A percentile compares a stretch with the other conserved stretches of the same genome.
Conservation (phyloP, 2,113 vertebrate genomes). For the Pampusana beccarii region DNA sequence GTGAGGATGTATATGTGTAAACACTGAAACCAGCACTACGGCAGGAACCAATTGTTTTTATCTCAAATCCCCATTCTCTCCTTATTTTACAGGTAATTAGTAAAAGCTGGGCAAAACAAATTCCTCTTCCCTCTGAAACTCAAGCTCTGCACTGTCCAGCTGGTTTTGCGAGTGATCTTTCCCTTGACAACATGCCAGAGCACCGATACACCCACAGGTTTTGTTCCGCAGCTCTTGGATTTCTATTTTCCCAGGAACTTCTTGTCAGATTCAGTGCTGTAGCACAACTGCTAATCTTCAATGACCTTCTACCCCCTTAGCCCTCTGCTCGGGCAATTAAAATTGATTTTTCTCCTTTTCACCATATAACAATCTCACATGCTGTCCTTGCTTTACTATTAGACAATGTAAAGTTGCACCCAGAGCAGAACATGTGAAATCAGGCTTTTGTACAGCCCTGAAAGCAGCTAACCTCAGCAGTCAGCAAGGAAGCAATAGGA, state of each 20-base stretch:
- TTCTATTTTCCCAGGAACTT: neutral
- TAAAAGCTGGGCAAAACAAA: neutral
- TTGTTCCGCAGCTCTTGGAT: neutral
- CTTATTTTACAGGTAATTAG: neutral
- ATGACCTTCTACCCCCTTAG: neutral
- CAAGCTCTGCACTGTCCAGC: neutral
- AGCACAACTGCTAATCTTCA: neutral
- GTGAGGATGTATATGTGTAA: fast-evolving
- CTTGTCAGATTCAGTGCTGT: neutral
- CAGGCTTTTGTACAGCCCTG: neutral
- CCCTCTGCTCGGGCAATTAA: neutral
- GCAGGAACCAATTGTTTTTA: neutral
- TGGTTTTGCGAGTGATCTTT: neutral
- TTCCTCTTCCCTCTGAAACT: neutral
- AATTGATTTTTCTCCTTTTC: conserved; percentile 4
- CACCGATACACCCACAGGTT: neutral
- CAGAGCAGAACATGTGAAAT: neutral
- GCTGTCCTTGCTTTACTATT: neutral
- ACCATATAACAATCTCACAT: neutral
- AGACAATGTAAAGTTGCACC: neutral
- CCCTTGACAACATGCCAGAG: neutral
- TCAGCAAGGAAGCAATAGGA: neutral
- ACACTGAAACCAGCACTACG: neutral
- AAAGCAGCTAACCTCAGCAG: neutral
- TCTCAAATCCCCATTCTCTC: neutral